A percentile compares a stretch with the other conserved stretches of the same genome.
Evolutionary conservation across 1,140 invertebrate genomes (phyloP).

Genomic region (Microvelia longipes): DNA sequence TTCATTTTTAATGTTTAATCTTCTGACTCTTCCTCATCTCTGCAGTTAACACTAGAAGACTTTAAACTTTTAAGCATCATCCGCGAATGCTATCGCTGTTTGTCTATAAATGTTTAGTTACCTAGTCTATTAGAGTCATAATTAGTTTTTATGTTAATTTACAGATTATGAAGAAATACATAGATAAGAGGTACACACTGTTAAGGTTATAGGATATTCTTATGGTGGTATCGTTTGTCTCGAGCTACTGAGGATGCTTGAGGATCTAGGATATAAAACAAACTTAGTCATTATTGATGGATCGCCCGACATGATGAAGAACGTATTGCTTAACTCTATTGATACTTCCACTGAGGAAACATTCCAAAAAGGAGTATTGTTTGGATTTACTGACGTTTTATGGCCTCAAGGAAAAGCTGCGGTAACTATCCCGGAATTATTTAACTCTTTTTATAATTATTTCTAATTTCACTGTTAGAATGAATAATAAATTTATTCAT

Average conservation of each 20-base stretch:
- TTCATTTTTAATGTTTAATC: too few relatives aligned
- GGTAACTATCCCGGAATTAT: constrained; percentile 9
- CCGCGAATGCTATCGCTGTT: too few relatives aligned
- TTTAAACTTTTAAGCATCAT: too few relatives aligned
- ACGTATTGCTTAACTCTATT: constrained; percentile 13
- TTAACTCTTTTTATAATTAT: neutral
- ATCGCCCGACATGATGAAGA: constrained; percentile 28
- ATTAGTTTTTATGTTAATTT: neutral
- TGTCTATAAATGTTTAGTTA: too few relatives aligned
- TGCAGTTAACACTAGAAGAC: too few relatives aligned
- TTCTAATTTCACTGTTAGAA: neutral
- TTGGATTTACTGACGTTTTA: constrained; percentile 18
- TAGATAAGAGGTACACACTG: constrained; percentile 27
- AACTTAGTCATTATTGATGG: constrained; percentile 31
- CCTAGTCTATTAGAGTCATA: too few relatives aligned
- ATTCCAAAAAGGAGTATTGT: constrained; percentile 18
- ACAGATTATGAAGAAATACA: neutral
- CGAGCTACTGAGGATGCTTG: constrained; percentile 37
- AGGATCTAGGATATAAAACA: constrained; percentile 35
- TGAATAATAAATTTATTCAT: neutral
- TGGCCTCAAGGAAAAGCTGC: constrained; percentile 16
- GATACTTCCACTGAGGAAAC: constrained; percentile 11
- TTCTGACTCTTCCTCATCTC: too few relatives aligned
- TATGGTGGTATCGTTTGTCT: constrained; percentile 42
- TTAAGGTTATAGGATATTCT: constrained; percentile 47